phyloP scores from a whole-genome alignment of 2,888 invertebrate species.

The Epirrita christyi region DNA sequence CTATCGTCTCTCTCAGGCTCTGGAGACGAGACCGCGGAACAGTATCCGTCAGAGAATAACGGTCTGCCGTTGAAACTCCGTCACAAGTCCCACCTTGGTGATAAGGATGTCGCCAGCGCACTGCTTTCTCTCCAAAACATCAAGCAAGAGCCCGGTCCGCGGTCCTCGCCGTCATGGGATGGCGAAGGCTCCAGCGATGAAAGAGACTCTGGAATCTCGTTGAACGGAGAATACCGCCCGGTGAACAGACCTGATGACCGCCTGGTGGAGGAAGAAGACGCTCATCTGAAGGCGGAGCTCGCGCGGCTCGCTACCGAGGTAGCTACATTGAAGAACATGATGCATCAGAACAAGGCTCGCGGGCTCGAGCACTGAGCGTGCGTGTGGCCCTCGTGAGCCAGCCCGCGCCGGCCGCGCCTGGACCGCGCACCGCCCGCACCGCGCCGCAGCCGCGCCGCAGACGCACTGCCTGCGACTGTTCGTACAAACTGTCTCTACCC shows the following conservation, averaged over 20 bases:
- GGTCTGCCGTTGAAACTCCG: conserved; percentile 95
- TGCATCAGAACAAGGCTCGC: conserved; percentile 86
- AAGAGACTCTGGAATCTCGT: conserved; percentile 94
- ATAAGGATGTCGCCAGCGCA: conserved; percentile 94
- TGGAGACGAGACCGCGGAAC: conserved; percentile 79
- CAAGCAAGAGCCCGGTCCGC: conserved; percentile 92
- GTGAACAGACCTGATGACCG: conserved; percentile 65
- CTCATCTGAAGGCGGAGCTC: conserved; percentile 93
- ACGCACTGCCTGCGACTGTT: conserved; percentile 48
- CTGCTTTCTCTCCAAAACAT: conserved; percentile 93
- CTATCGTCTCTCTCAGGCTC: conserved; percentile 90
- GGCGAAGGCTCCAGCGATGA: conserved; percentile 96
- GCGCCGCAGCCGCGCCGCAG: conserved; percentile 46
- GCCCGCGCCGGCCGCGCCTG: conserved; percentile 52
- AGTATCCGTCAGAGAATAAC: conserved; percentile 88
- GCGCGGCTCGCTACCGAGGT: conserved; percentile 96
- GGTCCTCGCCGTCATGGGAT: conserved; percentile 94
- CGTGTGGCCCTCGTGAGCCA: conserved; percentile 49
- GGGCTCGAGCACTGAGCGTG: conserved; percentile 77
- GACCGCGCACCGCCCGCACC: conserved; percentile 51
- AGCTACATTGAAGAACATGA: conserved; percentile 93
- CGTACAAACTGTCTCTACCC: conserved; percentile 76
- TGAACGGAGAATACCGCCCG: conserved; percentile 88
- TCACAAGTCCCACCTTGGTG: conserved; percentile 95
- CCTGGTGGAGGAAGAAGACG: conserved; percentile 86